Evolutionary conservation across 2,888 invertebrate genomes (phyloP).

Genomic region (Anticlea derivata): DNA sequence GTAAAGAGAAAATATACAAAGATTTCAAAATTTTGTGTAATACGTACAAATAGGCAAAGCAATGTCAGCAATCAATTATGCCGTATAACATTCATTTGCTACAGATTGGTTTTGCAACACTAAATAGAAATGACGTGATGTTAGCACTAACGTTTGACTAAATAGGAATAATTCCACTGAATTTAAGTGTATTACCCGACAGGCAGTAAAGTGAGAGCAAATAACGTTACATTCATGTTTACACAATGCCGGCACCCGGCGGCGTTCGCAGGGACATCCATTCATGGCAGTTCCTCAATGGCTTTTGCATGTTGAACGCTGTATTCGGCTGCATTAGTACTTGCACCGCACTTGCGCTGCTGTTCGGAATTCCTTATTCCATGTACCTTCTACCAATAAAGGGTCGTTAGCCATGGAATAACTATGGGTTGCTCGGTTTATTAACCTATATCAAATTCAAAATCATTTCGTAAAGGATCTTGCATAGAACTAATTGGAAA

Average conservation of each 20-base stretch:
- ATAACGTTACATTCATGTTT: slow-evolving; percentile 50
- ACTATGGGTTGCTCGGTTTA: neutral
- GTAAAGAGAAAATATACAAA: too few relatives aligned
- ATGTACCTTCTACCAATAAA: slow-evolving; percentile 6
- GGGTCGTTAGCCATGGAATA: neutral
- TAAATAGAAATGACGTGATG: neutral
- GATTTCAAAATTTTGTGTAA: too few relatives aligned
- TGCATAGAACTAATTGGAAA: too few relatives aligned
- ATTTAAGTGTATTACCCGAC: slow-evolving; percentile 10
- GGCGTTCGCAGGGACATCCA: slow-evolving; percentile 51
- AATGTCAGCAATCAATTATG: neutral
- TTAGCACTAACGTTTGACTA: neutral
- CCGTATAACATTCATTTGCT: neutral
- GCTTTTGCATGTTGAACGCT: slow-evolving; percentile 71
- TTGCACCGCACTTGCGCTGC: slow-evolving; percentile 41
- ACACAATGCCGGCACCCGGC: slow-evolving; percentile 47
- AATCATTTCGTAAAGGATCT: too few relatives aligned
- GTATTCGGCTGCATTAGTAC: slow-evolving; percentile 40
- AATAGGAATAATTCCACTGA: neutral
- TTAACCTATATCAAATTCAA: too few relatives aligned
- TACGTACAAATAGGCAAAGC: too few relatives aligned
- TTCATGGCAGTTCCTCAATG: slow-evolving; percentile 61
- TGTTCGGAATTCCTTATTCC: slow-evolving; percentile 28
- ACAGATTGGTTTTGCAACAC: neutral
- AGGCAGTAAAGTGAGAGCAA: slow-evolving; percentile 34